A percentile compares a stretch with the other conserved stretches of the same genome.
These are phyloP conservation scores for Cheirogaleus medius DNA, from an alignment of 2,113 vertebrate species.

Conservation along the genomic window DNA sequence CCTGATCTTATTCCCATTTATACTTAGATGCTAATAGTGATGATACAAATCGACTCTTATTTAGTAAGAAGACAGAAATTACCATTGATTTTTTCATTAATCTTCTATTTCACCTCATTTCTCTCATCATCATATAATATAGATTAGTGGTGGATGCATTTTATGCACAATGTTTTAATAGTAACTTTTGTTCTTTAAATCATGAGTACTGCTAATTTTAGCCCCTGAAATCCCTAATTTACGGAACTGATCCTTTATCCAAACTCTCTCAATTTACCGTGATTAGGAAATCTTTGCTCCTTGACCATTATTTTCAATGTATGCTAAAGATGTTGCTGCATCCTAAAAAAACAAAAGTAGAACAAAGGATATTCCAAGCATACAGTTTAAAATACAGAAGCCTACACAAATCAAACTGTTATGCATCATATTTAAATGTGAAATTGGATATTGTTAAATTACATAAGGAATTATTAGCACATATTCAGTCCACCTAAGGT, in stretches of 20 bases:
- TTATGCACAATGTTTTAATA: conserved; percentile 78
- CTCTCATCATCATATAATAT: conserved; percentile 81
- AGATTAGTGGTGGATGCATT: conserved; percentile 80
- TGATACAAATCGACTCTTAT: conserved; percentile 81
- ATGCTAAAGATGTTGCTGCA: not conserved
- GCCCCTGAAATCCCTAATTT: conserved; percentile 63
- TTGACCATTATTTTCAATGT: conserved; percentile 26
- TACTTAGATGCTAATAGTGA: conserved; percentile 75
- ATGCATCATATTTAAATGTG: not conserved
- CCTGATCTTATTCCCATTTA: conserved; percentile 73
- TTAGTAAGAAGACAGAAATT: conserved; percentile 83
- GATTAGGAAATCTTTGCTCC: conserved; percentile 27
- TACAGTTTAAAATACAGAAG: not conserved
- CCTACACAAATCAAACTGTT: not conserved
- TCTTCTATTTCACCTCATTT: conserved; percentile 84
- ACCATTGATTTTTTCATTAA: conserved; percentile 85
- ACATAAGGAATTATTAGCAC: not conserved
- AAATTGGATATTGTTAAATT: not conserved
- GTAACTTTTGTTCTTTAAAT: conserved; percentile 72
- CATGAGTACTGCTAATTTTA: conserved; percentile 67
- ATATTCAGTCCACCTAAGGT: not conserved
- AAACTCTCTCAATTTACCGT: conserved; percentile 40
- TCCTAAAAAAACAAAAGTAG: not conserved
- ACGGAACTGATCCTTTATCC: conserved; percentile 42
- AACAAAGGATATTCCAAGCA: conserved; percentile 17